phyloP scores from a whole-genome alignment of 2,797 vertebrate genomes.

The Anableps anableps region DNA sequence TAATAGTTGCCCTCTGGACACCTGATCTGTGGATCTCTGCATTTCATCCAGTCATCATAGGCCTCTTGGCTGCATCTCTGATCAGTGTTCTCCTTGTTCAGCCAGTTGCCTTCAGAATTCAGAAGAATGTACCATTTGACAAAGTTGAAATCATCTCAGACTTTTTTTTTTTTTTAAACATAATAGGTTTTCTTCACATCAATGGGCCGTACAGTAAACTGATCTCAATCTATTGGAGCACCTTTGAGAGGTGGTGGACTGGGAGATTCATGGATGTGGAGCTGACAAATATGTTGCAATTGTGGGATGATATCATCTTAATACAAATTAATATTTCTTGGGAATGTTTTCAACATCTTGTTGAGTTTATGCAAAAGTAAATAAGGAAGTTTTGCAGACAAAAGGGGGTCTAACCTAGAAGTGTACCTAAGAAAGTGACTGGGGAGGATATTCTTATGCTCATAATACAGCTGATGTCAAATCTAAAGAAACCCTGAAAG shows the following conservation, averaged over 20 bases:
- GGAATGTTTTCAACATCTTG: background rate
- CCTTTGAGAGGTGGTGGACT: background rate
- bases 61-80: too few relatives aligned
- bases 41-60: too few relatives aligned
- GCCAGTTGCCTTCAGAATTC: too few relatives aligned
- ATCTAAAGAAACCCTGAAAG: conserved; percentile 35
- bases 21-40: too few relatives aligned
- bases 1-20: too few relatives aligned
- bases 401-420: background rate
- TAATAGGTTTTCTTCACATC: background rate
- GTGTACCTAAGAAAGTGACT: background rate
- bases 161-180: background rate
- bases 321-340: background rate
- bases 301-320: background rate
- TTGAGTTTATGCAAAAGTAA: background rate
- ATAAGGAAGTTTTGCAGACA: background rate
- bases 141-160: background rate
- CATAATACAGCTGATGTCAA: conserved; percentile 29
- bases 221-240: background rate
- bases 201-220: background rate
- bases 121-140: background rate
- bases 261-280: background rate
- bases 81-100: too few relatives aligned
- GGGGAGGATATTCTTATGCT: background rate
- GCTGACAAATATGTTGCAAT: background rate